Evolutionary conservation across 2,113 vertebrate species (phyloP).

Genomic region (Oophaga pumilio): DNA sequence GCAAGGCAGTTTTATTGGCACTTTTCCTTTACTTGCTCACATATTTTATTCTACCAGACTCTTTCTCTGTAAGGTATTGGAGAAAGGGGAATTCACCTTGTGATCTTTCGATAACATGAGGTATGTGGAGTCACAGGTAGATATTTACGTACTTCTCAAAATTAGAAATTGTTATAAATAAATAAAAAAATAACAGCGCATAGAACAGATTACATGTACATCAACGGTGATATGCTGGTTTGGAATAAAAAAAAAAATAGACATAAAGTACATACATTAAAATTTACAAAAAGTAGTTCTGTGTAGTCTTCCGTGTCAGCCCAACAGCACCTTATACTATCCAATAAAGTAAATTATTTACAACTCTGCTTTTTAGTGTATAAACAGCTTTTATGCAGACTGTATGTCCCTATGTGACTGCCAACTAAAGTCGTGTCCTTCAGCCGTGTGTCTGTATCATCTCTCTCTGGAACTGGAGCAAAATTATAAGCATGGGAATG

Average conservation of each 20-base stretch:
- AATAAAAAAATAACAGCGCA: not conserved
- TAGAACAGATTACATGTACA: not conserved
- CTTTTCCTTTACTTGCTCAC: slow-evolving; percentile 48
- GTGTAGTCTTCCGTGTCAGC: too few relatives aligned
- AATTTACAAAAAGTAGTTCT: too few relatives aligned
- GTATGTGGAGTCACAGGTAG: not conserved
- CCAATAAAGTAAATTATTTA: too few relatives aligned
- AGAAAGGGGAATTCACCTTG: slow-evolving; percentile 13
- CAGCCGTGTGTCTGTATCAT: too few relatives aligned
- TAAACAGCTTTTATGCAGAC: too few relatives aligned
- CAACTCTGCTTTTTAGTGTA: too few relatives aligned
- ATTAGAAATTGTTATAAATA: slow-evolving; percentile 2
- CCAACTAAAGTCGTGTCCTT: too few relatives aligned
- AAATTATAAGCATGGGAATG: too few relatives aligned
- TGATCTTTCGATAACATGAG: slow-evolving; percentile 33
- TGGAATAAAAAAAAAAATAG: not conserved
- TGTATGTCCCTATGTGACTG: too few relatives aligned
- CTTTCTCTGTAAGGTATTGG: slow-evolving; percentile 30
- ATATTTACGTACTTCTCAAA: not conserved
- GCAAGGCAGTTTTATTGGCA: slow-evolving; percentile 54
- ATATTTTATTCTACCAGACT: slow-evolving; percentile 52
- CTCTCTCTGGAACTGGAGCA: too few relatives aligned
- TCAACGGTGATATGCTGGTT: not conserved
- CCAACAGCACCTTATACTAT: too few relatives aligned
- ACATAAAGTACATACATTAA: not conserved